phyloP scores from a whole-genome alignment of 2,797 vertebrate genomes.

The Anableps anableps region DNA sequence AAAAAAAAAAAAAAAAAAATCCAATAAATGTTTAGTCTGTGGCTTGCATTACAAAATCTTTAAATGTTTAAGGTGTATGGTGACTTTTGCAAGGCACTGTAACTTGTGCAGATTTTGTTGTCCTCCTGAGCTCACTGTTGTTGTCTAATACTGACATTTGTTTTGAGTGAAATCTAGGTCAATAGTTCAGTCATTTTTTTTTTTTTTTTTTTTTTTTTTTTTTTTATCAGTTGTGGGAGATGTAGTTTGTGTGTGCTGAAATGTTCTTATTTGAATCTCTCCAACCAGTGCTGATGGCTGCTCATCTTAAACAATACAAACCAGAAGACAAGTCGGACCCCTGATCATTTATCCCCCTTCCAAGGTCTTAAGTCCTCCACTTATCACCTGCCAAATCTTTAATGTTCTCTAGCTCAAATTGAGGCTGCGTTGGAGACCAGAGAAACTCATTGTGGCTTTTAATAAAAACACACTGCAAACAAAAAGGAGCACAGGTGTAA shows the following conservation, averaged over 20 bases:
- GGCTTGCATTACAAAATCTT: not conserved
- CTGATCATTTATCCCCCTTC: slow-evolving; percentile 37
- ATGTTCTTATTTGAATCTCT: slow-evolving; percentile 34
- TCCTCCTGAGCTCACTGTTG: not conserved
- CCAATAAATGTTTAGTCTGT: not conserved
- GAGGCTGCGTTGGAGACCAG: slow-evolving; percentile 26
- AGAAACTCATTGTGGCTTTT: slow-evolving; percentile 12
- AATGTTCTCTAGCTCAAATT: slow-evolving; percentile 39
- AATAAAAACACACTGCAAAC: not conserved
- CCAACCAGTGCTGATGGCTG: slow-evolving; percentile 31
- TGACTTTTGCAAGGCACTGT: not conserved
- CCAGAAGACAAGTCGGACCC: slow-evolving; percentile 45
- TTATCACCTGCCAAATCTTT: slow-evolving; percentile 63
- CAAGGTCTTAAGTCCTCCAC: slow-evolving; percentile 42
- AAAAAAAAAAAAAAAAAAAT: no score
- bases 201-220: no score
- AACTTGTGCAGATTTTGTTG: not conserved
- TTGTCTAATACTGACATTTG: not conserved
- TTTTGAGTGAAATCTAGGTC: not conserved
- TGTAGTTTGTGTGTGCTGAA: slow-evolving; percentile 15
- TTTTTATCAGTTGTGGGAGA: not conserved
- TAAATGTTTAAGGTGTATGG: not conserved
- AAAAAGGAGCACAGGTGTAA: not conserved
- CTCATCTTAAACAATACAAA: slow-evolving; percentile 64
- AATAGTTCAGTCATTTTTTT: not conserved